A percentile compares a stretch with the other conserved stretches of the same genome.
These are phyloP conservation scores for Bombus huntii DNA, from an alignment of 1,140 invertebrate genomes.

Conservation along the genomic window DNA sequence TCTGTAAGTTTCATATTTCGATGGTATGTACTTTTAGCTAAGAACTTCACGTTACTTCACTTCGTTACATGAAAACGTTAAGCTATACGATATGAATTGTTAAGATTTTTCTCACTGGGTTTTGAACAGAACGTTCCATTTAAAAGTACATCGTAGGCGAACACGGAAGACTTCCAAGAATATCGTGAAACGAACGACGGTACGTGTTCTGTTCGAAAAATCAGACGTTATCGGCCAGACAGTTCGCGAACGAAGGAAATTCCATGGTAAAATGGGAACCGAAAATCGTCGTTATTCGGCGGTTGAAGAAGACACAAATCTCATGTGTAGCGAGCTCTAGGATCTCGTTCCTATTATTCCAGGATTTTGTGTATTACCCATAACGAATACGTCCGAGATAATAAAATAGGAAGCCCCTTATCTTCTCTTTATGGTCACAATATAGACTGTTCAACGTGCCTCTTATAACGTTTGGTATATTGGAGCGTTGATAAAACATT, in stretches of 20 bases:
- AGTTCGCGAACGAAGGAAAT: constrained; percentile 5
- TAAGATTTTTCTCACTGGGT: background rate
- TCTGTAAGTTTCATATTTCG: background rate
- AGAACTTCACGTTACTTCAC: background rate
- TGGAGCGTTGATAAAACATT: constrained; percentile 26
- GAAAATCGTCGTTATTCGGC: constrained; percentile 57
- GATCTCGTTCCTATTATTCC: constrained; percentile 65
- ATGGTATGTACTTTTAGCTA: background rate
- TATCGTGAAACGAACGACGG: constrained; percentile 24
- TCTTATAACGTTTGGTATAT: constrained; percentile 24
- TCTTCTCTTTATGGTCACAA: constrained; percentile 38
- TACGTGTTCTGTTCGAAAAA: constrained; percentile 36
- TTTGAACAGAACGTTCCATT: background rate
- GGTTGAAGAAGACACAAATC: constrained; percentile 63
- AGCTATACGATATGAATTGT: background rate
- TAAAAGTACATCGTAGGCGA: background rate
- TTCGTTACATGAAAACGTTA: background rate
- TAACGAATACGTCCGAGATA: constrained; percentile 64
- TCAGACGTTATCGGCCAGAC: constrained; percentile 52
- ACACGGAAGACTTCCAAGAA: background rate
- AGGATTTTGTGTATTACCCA: constrained; percentile 65
- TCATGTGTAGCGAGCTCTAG: constrained; percentile 49
- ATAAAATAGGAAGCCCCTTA: constrained; percentile 48
- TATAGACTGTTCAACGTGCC: constrained; percentile 26
- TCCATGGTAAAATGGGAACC: constrained; percentile 22